Percentiles rank a stretch among this genome's conserved stretches.
These are phyloP conservation scores for Microcebus griseorufus DNA, from an alignment of 2,113 vertebrate genomes.

Conservation along the genomic window DNA sequence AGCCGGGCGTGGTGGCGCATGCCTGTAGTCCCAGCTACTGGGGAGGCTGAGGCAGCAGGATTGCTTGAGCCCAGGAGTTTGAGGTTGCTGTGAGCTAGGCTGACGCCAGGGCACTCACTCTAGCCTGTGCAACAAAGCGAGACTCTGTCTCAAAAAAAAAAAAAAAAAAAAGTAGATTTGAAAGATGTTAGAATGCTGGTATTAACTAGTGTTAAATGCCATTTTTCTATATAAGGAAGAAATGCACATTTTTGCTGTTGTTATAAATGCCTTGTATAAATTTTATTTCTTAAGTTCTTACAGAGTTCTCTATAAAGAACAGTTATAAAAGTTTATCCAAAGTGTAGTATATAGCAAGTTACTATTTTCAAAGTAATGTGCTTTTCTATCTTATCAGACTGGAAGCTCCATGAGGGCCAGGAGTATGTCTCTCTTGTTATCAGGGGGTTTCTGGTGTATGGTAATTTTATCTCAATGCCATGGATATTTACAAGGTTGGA, in stretches of 20 bases:
- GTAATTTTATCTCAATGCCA: background rate
- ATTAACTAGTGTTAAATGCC: background rate
- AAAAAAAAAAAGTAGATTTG: conserved; percentile 5
- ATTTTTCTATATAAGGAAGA: background rate
- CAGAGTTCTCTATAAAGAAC: background rate
- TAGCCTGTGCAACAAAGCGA: too few species aligned
- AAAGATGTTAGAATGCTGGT: background rate
- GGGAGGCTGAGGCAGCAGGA: too few species aligned
- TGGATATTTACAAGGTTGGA: background rate
- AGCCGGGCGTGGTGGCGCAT: too few species aligned
- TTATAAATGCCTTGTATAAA: background rate
- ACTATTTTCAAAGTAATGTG: background rate
- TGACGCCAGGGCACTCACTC: too few species aligned
- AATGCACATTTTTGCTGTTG: background rate
- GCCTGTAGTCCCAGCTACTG: too few species aligned
- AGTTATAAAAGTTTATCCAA: background rate
- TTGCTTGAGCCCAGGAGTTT: too few species aligned
- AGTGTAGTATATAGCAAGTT: background rate
- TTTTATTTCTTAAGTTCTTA: conserved; percentile 22
- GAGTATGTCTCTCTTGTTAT: background rate
- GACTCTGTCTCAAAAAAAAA: too few species aligned
- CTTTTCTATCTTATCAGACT: background rate
- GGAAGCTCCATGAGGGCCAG: background rate
- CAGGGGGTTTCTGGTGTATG: background rate
- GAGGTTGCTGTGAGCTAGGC: too few species aligned